Conservation (phyloP, 1,140 invertebrate species). For the Globodera ellingtonae region DNA sequence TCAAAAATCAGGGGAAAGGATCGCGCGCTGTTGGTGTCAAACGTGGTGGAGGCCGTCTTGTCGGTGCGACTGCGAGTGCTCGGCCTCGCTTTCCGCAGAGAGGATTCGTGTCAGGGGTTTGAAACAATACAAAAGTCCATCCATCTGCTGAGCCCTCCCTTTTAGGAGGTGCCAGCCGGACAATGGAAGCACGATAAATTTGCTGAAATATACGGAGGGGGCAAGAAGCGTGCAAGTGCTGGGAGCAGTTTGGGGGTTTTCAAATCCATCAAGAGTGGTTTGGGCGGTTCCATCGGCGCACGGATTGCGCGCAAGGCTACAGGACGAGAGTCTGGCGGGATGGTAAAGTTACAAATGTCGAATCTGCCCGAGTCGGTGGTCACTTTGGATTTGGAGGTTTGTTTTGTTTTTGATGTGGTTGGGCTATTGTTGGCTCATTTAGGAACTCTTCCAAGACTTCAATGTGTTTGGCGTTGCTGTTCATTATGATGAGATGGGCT, state of each 20-base stretch:
- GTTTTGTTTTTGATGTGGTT: no score
- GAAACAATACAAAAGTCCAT: neutral
- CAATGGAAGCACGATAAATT: conserved; percentile 44
- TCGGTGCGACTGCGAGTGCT: neutral
- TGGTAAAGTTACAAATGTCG: conserved; percentile 40
- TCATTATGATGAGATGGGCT: conserved; percentile 38
- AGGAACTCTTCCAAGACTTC: conserved; percentile 48
- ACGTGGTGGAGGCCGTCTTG: neutral
- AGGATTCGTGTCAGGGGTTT: conserved; percentile 30
- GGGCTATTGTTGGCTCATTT: neutral
- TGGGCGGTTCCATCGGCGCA: conserved; percentile 16
- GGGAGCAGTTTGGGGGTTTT: conserved; percentile 1
- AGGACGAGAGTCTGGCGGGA: conserved; percentile 13
- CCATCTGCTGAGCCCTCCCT: neutral
- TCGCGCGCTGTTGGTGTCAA: neutral
- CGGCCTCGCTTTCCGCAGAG: conserved; percentile 25
- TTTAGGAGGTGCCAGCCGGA: conserved; percentile 32
- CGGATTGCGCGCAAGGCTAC: conserved; percentile 21
- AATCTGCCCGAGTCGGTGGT: conserved; percentile 38
- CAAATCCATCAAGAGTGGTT: conserved; percentile 12
- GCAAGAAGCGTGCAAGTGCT: conserved; percentile 7
- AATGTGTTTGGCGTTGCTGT: conserved; percentile 38
- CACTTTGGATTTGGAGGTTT: conserved; percentile 43
- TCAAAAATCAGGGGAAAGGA: neutral
- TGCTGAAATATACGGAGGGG: conserved; percentile 29